phyloP scores from a whole-genome alignment of 2,113 vertebrate species.

The Neomonachus schauinslandi region DNA sequence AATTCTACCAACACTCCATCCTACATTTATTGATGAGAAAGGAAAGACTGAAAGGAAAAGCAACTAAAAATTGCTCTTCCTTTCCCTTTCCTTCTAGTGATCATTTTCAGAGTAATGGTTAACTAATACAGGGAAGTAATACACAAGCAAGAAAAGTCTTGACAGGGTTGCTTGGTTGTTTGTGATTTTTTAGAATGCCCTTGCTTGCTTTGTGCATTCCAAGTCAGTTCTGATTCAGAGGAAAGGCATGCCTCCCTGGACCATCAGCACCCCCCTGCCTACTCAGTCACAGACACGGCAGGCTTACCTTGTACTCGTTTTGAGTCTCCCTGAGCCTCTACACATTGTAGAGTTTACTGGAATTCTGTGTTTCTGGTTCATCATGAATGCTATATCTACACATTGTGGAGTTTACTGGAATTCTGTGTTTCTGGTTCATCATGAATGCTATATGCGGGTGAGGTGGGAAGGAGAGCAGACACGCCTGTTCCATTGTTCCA shows the following conservation, averaged over 20 bases:
- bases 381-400: neutral
- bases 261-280: too few species aligned
- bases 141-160: neutral
- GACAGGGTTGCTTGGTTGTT: neutral
- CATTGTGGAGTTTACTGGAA: neutral
- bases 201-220: neutral
- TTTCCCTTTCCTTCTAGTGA: neutral
- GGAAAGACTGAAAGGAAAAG: neutral
- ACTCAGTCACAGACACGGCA: neutral
- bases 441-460: neutral
- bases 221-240: neutral
- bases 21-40: neutral
- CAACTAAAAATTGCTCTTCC: neutral
- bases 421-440: neutral
- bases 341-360: neutral
- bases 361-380: neutral
- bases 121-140: neutral
- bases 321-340: neutral
- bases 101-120: neutral
- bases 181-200: neutral
- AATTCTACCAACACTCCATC: neutral
- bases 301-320: neutral
- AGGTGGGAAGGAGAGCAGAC: neutral
- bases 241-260: neutral
- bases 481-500: neutral